These are phyloP conservation scores for Mellilla xanthometata DNA, from an alignment of 2,888 invertebrate genomes.

Conservation along the genomic window DNA sequence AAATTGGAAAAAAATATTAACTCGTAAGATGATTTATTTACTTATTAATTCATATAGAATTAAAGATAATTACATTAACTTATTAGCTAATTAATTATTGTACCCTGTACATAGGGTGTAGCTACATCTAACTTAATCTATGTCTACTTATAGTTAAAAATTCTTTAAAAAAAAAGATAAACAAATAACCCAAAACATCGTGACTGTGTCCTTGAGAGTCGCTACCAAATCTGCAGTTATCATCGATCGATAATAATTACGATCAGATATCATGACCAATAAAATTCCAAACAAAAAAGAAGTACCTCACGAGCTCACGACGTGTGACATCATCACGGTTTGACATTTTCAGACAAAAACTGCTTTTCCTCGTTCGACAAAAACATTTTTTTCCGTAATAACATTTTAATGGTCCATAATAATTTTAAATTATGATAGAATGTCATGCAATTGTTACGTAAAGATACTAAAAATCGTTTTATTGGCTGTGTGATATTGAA, in stretches of 20 bases:
- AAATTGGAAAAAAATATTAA: too few relatives aligned
- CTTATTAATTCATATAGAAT: too few relatives aligned
- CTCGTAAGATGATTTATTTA: too few relatives aligned
- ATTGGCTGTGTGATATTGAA: constrained; percentile 3
- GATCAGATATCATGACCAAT: constrained; percentile 11
- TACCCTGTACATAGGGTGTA: too few relatives aligned
- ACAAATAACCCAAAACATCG: too few relatives aligned
- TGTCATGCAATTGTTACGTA: constrained; percentile 10
- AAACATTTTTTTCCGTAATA: constrained; percentile 11
- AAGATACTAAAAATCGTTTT: constrained; percentile 8
- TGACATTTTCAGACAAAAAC: constrained; percentile 20
- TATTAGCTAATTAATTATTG: too few relatives aligned
- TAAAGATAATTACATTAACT: too few relatives aligned
- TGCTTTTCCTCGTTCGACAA: constrained; percentile 7
- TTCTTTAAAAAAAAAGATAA: too few relatives aligned
- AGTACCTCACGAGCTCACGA: constrained; percentile 9
- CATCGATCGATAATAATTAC: constrained; percentile 13
- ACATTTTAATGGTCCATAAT: constrained; percentile 8
- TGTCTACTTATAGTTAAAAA: too few relatives aligned
- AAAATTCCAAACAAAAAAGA: constrained; percentile 13
- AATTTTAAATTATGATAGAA: constrained; percentile 6
- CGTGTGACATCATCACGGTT: constrained; percentile 12
- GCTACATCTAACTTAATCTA: too few relatives aligned
- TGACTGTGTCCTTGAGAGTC: background rate
- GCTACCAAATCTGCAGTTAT: constrained; percentile 5